Conservation (phyloP, 2,113 vertebrate species). For the Xiphophorus couchianus region DNA sequence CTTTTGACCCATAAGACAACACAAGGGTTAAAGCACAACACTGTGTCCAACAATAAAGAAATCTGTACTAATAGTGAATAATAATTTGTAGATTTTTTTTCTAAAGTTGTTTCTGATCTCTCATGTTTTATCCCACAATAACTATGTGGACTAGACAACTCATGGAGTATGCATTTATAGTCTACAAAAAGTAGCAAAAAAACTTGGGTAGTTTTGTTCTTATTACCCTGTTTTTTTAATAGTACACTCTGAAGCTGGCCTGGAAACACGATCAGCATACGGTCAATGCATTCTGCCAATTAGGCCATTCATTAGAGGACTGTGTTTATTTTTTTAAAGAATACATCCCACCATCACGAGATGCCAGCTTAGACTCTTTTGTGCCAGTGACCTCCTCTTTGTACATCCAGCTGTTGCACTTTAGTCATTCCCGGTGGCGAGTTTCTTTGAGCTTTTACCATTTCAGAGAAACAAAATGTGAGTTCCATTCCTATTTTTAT, state of each 20-base stretch:
- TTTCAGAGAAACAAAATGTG: too few relatives aligned
- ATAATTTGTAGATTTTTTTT: too few relatives aligned
- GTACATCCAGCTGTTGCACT: constrained; percentile 54
- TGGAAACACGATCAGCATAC: constrained; percentile 5
- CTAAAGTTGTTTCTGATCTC: too few relatives aligned
- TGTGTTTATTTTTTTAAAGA: constrained; percentile 36
- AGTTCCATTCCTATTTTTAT: too few relatives aligned
- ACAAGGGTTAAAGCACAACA: too few relatives aligned
- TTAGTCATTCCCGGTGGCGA: too few relatives aligned
- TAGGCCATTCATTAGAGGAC: constrained; percentile 31
- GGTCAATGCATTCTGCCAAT: constrained; percentile 25
- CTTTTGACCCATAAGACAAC: too few relatives aligned
- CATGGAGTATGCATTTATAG: constrained; percentile 3
- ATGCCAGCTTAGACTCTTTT: constrained; percentile 7
- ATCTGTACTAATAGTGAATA: too few relatives aligned
- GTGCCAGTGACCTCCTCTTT: constrained; percentile 46
- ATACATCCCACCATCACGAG: constrained; percentile 40
- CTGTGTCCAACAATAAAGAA: too few relatives aligned
- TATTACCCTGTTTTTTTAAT: neutral
- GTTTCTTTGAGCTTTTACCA: too few relatives aligned
- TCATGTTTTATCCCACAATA: too few relatives aligned
- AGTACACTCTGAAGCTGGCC: neutral
- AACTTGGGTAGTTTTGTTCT: neutral
- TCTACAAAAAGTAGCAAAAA: constrained; percentile 2
- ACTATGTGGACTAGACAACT: too few relatives aligned